Percentiles rank a stretch among this genome's conserved stretches.
Conservation (phyloP, 23 tunicate species). For the Diplosoma virens region DNA sequence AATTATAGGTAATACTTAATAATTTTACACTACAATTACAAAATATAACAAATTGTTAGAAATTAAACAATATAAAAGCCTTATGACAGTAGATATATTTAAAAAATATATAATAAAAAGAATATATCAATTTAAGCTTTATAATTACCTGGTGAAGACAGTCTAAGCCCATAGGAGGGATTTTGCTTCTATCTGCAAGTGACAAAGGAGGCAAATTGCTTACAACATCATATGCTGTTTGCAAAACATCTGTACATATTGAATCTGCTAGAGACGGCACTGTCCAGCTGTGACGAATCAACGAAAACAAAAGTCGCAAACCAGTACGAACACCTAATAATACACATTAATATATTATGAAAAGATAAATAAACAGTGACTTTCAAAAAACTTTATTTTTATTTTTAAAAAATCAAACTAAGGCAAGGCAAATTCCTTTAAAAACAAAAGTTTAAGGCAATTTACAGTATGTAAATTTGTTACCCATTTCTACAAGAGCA, state of each 20-base stretch:
- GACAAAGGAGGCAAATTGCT: conserved; percentile 76
- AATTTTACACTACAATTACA: too few relatives aligned
- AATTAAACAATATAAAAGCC: too few relatives aligned
- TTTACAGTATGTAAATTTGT: too few relatives aligned
- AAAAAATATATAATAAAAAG: too few relatives aligned
- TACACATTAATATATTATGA: not conserved
- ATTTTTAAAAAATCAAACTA: too few relatives aligned
- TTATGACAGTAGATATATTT: too few relatives aligned
- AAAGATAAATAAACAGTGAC: not conserved
- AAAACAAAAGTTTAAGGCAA: not conserved
- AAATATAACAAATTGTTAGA: too few relatives aligned
- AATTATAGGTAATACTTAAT: too few relatives aligned
- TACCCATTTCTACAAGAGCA: conserved; percentile 84
- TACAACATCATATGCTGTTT: conserved; percentile 74
- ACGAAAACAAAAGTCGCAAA: conserved; percentile 71
- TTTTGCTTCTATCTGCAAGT: conserved; percentile 73
- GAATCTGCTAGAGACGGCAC: conserved; percentile 74
- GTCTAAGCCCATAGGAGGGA: conserved; percentile 81
- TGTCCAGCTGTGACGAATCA: conserved; percentile 75
- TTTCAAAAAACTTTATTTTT: too few relatives aligned
- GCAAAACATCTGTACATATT: conserved; percentile 75
- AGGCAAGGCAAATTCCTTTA: too few relatives aligned
- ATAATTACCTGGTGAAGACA: conserved; percentile 65
- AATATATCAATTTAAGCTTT: too few relatives aligned
- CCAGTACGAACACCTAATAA: conserved; percentile 85